phyloP scores from a whole-genome alignment of 2,888 invertebrate species.

The Aspidiotus destructor region DNA sequence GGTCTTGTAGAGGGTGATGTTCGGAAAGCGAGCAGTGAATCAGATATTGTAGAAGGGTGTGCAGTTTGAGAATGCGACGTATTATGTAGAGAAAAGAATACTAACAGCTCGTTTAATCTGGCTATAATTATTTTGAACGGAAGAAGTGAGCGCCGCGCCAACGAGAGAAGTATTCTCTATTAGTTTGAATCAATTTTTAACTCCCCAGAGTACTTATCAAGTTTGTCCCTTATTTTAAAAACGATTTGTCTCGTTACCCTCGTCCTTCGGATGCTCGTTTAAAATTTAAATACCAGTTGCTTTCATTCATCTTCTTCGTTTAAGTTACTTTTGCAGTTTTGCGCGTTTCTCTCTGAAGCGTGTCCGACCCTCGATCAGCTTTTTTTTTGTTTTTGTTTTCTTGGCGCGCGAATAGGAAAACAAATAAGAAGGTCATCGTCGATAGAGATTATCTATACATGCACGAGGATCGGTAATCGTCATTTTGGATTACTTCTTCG shows the following conservation, averaged over 20 bases:
- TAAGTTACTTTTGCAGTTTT: no score
- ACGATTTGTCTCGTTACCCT: conserved; percentile 19
- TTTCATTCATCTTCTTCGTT: conserved; percentile 10
- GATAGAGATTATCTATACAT: no score
- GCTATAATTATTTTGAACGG: conserved; percentile 30
- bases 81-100: conserved; percentile 1
- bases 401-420: no score
- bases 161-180: conserved; percentile 17
- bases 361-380: no score
- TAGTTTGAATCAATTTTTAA: conserved; percentile 32
- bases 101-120: conserved; percentile 23
- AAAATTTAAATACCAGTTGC: conserved; percentile 31
- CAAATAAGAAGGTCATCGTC: no score
- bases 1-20: background rate
- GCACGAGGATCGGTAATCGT: no score
- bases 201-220: conserved; percentile 30
- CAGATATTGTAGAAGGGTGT: background rate
- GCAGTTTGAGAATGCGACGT: no score
- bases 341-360: no score
- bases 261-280: conserved; percentile 11
- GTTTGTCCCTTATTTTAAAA: conserved; percentile 31
- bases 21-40: background rate
- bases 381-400: no score
- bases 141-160: conserved; percentile 1
- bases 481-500: no score